Evolutionary conservation across 1,140 invertebrate species (phyloP).

Genomic region (Pentalonia nigronervosa): DNA sequence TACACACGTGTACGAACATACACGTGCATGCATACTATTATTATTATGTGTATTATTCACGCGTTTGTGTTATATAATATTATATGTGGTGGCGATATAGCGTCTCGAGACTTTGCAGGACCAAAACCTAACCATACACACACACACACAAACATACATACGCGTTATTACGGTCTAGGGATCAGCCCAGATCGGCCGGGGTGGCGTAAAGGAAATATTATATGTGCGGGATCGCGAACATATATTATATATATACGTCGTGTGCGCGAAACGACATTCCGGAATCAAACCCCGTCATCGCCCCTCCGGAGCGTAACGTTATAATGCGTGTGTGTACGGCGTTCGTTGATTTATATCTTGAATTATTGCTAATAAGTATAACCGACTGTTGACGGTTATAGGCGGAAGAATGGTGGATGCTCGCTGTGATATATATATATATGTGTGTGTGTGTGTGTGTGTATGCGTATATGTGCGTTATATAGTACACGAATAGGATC

Average conservation of each 20-base stretch:
- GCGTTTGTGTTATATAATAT: background rate
- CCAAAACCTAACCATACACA: background rate
- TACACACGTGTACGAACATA: background rate
- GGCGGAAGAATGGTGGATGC: background rate
- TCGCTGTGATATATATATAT: background rate
- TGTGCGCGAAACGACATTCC: constrained; percentile 38
- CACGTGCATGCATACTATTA: background rate
- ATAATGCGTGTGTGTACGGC: background rate
- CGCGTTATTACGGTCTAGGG: background rate
- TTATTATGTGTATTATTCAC: background rate
- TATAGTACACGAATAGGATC: constrained; percentile 10
- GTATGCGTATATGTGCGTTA: too few species aligned
- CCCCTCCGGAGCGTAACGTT: background rate
- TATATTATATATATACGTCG: background rate
- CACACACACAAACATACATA: background rate
- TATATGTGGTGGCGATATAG: background rate
- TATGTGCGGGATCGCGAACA: background rate
- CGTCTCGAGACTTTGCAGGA: constrained; percentile 11
- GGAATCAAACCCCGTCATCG: constrained; percentile 44
- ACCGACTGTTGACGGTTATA: constrained; percentile 11
- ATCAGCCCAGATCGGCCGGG: background rate
- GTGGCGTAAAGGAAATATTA: constrained; percentile 34
- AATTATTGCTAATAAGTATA: constrained; percentile 55
- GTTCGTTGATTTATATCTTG: constrained; percentile 54
- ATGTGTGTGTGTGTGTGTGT: background rate